Base-by-base conservation (phyloP, 2,113 vertebrate genomes). In the Tragelaphus buxtoni region DNA sequence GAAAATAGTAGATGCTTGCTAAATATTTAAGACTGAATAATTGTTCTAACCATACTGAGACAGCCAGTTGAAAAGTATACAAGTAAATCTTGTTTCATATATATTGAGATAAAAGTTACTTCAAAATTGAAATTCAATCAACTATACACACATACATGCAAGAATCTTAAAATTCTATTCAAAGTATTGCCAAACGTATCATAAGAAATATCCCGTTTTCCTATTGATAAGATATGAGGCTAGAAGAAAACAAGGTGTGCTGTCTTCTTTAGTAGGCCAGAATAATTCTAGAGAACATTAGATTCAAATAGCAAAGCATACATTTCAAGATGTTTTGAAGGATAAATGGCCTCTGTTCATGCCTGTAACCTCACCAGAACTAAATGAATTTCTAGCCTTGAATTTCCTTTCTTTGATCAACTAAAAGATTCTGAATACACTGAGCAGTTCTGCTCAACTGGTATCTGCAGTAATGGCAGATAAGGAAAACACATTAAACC, bases 321-420 rank as follows among this genome's bases (percentile, higher is more conserved):
- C 32, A n/a, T 58, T 74, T 51, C 20, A 85, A 95, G 55, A 80
- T 72, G 60, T n/a, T 88, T 69, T 85, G 61, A 94, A 97, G 69
- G 35, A 85, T 56, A 96, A 88, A 92, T 69, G 91, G 90, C 11
- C 16, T 88, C 42, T 90, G 76, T 7, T 90, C 45, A 90, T 49
- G 55, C 45, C 47, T 0, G 5, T 16, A 17, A 17, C 55, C 88
- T 96, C 82, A 56, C 28, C 13, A 82, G 91, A 92, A 55, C 49
- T 47, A 56, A 96, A 96, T 90, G 35, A 95, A 95, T 85, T 90
- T 94, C 76, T 61, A 45, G 28, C 32, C 30, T 92, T 90, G 55
- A 94, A 85, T 84, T 97, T 94, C 88, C 85, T 92, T 90, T 74
- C 82, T 95, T 72, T 92, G 93, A 96, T 97, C 91, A 94, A 88